A percentile compares a stretch with the other conserved stretches of the same genome.
These are phyloP conservation scores for Psettodes erumei DNA, from an alignment of 2,113 vertebrate species.

Conservation along the genomic window DNA sequence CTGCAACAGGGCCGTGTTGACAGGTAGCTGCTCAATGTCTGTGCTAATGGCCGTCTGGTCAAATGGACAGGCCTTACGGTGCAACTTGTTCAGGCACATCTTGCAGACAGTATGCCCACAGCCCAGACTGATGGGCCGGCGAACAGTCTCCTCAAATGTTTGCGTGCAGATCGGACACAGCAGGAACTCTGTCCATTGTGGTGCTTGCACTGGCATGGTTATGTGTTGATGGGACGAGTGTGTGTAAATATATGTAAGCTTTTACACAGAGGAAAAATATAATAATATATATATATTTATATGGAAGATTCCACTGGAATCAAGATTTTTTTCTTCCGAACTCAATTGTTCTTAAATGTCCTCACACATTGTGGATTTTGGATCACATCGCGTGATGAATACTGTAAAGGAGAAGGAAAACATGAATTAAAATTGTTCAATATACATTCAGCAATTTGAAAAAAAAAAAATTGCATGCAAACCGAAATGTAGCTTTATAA, in stretches of 20 bases:
- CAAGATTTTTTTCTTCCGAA: conserved; percentile 86
- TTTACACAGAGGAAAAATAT: conserved; percentile 84
- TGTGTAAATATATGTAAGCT: conserved; percentile 76
- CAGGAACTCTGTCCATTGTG: conserved; percentile 99
- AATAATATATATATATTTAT: conserved; percentile 74
- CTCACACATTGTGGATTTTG: conserved; percentile 94
- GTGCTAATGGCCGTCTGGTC: conserved; percentile 99
- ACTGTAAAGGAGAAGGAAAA: conserved; percentile 82
- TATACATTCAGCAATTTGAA: not conserved
- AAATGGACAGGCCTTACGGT: conserved; percentile 98
- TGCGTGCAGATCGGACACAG: conserved; percentile 99
- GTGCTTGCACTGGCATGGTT: conserved; percentile 99
- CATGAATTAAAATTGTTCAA: conserved; percentile 23
- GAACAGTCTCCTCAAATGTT: conserved; percentile 97
- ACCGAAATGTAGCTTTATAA: not conserved
- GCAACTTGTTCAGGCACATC: conserved; percentile 99
- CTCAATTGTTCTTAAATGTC: conserved; percentile 90
- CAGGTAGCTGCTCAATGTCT: conserved; percentile 97
- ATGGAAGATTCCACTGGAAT: conserved; percentile 99
- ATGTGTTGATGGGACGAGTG: conserved; percentile 82
- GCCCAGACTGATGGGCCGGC: conserved; percentile 97
- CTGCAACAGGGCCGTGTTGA: conserved; percentile 95
- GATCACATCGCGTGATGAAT: conserved; percentile 97
- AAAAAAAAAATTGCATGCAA: not conserved
- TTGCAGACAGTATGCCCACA: conserved; percentile 99